Evolutionary conservation across 2,797 vertebrate genomes (phyloP), one percentile per base, ranked within the genome.

Genomic region (Hippopotamyrus pictus): DNA sequence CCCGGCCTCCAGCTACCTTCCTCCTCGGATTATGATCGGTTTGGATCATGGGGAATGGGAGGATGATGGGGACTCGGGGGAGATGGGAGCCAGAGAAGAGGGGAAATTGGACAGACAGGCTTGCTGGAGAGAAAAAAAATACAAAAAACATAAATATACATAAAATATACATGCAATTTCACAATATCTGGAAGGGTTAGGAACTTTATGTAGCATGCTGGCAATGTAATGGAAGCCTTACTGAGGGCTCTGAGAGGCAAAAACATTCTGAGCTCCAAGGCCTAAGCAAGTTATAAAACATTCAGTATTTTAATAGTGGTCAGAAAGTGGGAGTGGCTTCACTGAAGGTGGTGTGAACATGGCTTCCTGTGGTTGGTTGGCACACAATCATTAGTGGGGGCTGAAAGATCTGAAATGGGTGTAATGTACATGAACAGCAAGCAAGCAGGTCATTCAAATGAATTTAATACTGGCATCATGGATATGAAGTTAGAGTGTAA

Each of bases 1-100:
- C 96, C 95, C 96, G 94, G 95, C 96, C 96, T 92, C 93, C 94
- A 96, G 96, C 95, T 93, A 92, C 94, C 94, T 95, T 95, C 95
- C 94, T 95, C 95, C 95, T 96, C 96, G 95, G 95, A 96, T 96
- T 95, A 95, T 94, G 96, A 96, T 96, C 95, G 95, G 94, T 95
- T 94, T 91, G 95, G 95, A 96, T 96, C 95, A 96, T 93, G 95
- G 94, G 91, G 94, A 94, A 96, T 94, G 95, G 94, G 94, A 94
- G 95, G 95, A 96, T 96, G 96, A 96, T 95, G 95, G 95, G 95
- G 95, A 96, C 95, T 96, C 95, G 92, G 95, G 95, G 95, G 95
- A 94, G 93, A 92, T 94, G 94, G 94, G 93, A 94, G 94, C 94
- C 94, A 93, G 93, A 44, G 86, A 12, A 17, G 33, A 57, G 44